A percentile compares a stretch with the other conserved stretches of the same genome.
These are phyloP conservation scores for Mesitornis unicolor DNA, from an alignment of 2,113 vertebrate genomes.

Conservation along the genomic window DNA sequence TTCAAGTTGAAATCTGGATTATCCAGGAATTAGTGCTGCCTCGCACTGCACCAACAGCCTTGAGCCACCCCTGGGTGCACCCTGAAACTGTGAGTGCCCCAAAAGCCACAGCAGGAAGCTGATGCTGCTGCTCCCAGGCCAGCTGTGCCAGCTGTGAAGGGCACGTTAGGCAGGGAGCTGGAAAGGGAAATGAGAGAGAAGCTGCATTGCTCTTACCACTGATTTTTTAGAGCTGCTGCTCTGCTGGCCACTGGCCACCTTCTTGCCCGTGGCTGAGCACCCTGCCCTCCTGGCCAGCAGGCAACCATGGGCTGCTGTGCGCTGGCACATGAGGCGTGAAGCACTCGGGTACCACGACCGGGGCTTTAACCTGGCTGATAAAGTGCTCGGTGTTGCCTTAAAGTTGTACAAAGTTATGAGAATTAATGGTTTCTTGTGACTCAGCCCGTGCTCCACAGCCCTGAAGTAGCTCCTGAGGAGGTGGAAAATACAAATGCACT, in stretches of 20 bases:
- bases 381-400: rapidly evolving
- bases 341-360: rapidly evolving
- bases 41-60: rapidly evolving
- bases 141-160: rapidly evolving
- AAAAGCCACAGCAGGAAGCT: background rate
- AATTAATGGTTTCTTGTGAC: background rate
- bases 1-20: background rate
- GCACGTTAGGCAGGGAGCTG: rapidly evolving
- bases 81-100: rapidly evolving
- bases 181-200: background rate
- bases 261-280: rapidly evolving
- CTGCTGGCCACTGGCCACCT: rapidly evolving
- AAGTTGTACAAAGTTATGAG: background rate
- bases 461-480: background rate
- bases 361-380: rapidly evolving
- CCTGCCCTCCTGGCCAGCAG: rapidly evolving
- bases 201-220: background rate
- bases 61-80: background rate
- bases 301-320: rapidly evolving
- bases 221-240: background rate
- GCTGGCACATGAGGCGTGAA: rapidly evolving
- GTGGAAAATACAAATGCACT: background rate
- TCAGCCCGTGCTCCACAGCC: background rate
- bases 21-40: background rate
- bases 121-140: background rate